phyloP scores from a whole-genome alignment of 2,797 vertebrate genomes.

The Cirrhinus molitorella region DNA sequence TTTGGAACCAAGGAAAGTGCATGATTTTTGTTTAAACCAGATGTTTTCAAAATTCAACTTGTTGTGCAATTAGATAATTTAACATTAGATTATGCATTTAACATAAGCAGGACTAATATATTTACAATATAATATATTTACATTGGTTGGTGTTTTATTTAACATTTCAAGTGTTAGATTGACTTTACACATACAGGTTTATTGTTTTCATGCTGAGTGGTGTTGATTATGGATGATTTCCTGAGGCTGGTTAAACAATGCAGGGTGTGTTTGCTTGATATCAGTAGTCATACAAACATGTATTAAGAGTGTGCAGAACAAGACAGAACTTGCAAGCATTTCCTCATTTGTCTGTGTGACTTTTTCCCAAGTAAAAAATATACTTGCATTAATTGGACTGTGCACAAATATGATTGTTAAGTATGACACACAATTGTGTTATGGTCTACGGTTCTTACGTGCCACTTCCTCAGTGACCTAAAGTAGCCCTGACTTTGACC shows the following conservation, averaged over 20 bases:
- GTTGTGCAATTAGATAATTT: not conserved
- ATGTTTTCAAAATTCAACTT: not conserved
- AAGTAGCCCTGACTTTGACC: constrained; percentile 22
- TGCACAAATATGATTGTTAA: not conserved
- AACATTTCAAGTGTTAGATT: not conserved
- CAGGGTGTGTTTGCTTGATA: constrained; percentile 45
- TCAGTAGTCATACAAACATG: constrained; percentile 22
- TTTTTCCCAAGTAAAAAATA: not conserved
- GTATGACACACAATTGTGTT: not conserved
- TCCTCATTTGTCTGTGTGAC: constrained; percentile 4
- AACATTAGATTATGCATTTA: no score
- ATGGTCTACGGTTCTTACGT: not conserved
- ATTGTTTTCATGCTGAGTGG: constrained; percentile 30
- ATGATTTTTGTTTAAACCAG: not conserved
- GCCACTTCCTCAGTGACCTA: constrained; percentile 23
- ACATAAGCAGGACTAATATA: not conserved
- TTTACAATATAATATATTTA: not conserved
- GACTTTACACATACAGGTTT: not conserved
- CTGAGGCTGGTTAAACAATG: constrained; percentile 50
- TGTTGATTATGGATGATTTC: constrained; percentile 50
- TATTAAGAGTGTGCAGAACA: constrained; percentile 12
- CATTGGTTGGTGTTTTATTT: not conserved
- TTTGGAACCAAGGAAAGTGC: not conserved
- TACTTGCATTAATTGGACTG: not conserved
- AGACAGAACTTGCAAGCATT: constrained; percentile 33